These are phyloP conservation scores for Phyllostomus hastatus DNA, from an alignment of 2,113 vertebrate genomes.

Conservation along the genomic window DNA sequence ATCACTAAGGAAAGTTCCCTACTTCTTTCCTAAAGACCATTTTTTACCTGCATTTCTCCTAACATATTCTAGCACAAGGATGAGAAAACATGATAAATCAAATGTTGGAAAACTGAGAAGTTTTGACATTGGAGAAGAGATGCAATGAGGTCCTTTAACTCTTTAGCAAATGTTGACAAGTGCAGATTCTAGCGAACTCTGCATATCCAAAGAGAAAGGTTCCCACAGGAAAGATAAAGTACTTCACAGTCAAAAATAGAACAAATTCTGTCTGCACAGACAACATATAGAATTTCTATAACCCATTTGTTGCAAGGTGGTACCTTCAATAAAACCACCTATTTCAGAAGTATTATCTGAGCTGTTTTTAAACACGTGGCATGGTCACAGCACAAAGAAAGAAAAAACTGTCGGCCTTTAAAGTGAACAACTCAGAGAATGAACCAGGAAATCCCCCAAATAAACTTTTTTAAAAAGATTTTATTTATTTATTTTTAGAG, in stretches of 20 bases:
- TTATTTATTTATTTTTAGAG: no score
- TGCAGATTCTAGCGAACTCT: background rate
- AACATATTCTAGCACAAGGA: background rate
- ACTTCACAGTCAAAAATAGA: conserved; percentile 2
- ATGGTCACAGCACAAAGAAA: background rate
- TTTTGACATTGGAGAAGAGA: background rate
- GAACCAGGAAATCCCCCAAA: background rate
- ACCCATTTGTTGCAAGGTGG: background rate
- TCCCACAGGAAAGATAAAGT: background rate
- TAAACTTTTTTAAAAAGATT: background rate
- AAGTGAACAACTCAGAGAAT: background rate
- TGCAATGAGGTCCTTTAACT: background rate
- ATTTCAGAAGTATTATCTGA: background rate
- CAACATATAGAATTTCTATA: background rate
- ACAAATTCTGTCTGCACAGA: background rate
- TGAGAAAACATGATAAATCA: background rate
- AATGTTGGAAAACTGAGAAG: background rate
- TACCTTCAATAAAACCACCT: background rate
- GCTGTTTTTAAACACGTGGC: background rate
- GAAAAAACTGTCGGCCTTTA: background rate
- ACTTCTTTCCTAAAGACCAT: background rate
- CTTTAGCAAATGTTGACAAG: background rate
- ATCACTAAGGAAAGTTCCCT: background rate
- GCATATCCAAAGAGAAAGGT: background rate
- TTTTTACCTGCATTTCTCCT: background rate